Evolutionary conservation across 2,888 invertebrate genomes (phyloP).

Genomic region (Aromia moschata): DNA sequence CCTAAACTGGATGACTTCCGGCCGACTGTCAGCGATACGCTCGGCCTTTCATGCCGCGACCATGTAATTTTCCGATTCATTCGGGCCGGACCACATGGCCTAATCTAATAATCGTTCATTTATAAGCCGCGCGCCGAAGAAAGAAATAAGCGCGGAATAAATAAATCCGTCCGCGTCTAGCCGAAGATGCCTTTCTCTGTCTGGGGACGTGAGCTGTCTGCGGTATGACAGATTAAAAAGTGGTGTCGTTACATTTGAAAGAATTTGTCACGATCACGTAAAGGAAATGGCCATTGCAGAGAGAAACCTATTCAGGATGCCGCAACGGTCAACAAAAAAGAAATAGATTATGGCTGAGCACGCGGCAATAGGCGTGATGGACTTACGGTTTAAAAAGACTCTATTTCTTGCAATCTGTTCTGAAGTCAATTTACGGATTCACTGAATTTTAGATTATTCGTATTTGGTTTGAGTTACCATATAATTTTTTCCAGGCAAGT

Average conservation of each 20-base stretch:
- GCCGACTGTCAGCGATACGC: background rate
- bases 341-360: constrained; percentile 6
- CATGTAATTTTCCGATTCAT: constrained; percentile 25
- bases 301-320: constrained; percentile 3
- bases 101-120: background rate
- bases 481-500: no score
- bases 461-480: no score
- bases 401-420: no score
- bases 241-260: constrained; percentile 20
- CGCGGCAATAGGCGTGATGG: no score
- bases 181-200: constrained; percentile 15
- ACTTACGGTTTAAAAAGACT: no score
- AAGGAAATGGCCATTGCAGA: constrained; percentile 27
- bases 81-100: constrained; percentile 20
- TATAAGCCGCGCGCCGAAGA: constrained; percentile 10
- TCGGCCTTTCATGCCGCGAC: constrained; percentile 1
- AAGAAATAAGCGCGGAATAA: constrained; percentile 5
- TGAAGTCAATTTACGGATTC: no score
- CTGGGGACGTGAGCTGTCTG: constrained; percentile 27
- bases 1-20: background rate
- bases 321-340: constrained; percentile 1
- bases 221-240: constrained; percentile 28
- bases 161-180: constrained; percentile 23
- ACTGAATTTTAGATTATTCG: no score
- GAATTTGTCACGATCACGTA: constrained; percentile 34